phyloP scores from a whole-genome alignment of 2,113 vertebrate genomes.

The Chelonoidis abingdonii region DNA sequence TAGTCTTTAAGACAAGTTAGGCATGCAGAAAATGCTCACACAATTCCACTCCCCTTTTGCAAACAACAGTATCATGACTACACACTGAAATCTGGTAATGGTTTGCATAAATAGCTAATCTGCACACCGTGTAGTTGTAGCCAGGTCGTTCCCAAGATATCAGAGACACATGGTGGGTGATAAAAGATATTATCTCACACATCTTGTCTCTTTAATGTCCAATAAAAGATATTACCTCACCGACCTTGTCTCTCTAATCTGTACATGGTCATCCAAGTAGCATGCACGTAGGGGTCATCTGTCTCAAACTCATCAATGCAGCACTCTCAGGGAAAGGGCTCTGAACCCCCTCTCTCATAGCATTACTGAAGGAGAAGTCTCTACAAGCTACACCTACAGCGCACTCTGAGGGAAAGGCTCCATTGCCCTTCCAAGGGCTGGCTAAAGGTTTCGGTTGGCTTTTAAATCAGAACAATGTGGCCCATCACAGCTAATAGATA shows the following conservation, averaged over 20 bases:
- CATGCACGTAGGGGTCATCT: neutral
- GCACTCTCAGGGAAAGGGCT: accelerated
- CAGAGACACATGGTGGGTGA: too few relatives aligned
- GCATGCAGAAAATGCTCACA: constrained; percentile 32
- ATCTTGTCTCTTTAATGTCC: too few relatives aligned
- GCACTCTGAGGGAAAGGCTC: neutral
- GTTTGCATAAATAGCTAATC: too few relatives aligned
- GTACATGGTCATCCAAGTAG: neutral
- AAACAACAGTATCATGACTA: neutral
- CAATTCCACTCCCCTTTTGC: neutral
- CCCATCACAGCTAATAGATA: constrained; percentile 62
- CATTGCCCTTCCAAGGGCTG: accelerated
- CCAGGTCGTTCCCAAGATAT: too few relatives aligned
- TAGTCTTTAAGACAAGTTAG: constrained; percentile 37
- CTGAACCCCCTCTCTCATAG: neutral
- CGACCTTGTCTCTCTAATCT: neutral
- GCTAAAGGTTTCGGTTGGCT: constrained; percentile 25
- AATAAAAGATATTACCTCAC: too few relatives aligned
- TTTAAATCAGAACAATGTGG: constrained; percentile 61
- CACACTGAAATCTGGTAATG: too few relatives aligned
- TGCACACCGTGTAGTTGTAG: too few relatives aligned
- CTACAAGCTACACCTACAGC: too few relatives aligned
- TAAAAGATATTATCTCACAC: too few relatives aligned
- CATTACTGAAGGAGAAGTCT: neutral
- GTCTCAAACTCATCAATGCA: neutral